Evolutionary conservation across 2,888 invertebrate genomes (phyloP).

Genomic region (Helicoverpa assulta): DNA sequence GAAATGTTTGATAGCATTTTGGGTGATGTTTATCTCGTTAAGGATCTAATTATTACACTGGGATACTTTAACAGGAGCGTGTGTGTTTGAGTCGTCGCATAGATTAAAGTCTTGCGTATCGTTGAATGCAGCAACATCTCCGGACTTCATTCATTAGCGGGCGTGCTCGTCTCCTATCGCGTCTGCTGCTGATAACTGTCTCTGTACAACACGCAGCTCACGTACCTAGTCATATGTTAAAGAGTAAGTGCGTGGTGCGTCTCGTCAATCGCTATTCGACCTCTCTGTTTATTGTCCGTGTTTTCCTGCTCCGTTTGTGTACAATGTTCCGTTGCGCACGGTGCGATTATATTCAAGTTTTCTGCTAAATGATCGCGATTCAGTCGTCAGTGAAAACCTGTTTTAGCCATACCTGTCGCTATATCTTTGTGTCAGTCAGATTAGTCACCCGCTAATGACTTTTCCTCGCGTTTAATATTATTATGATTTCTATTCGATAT

Average conservation of each 20-base stretch:
- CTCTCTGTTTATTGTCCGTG: slow-evolving; percentile 68
- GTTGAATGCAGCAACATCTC: slow-evolving; percentile 52
- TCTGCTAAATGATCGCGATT: slow-evolving; percentile 60
- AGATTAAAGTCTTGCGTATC: slow-evolving; percentile 42
- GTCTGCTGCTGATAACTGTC: slow-evolving; percentile 74
- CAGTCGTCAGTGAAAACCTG: slow-evolving; percentile 60
- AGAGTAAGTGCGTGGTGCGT: slow-evolving; percentile 66
- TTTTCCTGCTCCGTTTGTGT: slow-evolving; percentile 68
- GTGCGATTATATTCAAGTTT: slow-evolving; percentile 62
- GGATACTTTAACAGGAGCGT: slow-evolving; percentile 18
- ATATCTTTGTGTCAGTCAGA: slow-evolving; percentile 37
- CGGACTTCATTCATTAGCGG: slow-evolving; percentile 74
- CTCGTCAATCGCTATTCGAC: slow-evolving; percentile 64
- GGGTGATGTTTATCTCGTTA: slow-evolving; percentile 22
- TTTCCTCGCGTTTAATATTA: slow-evolving; percentile 42
- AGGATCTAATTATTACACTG: slow-evolving; percentile 18
- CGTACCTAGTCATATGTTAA: slow-evolving; percentile 55
- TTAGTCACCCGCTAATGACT: slow-evolving; percentile 59
- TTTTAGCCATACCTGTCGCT: slow-evolving; percentile 48
- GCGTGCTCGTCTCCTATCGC: slow-evolving; percentile 71
- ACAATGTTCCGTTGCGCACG: slow-evolving; percentile 62
- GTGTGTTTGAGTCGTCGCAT: slow-evolving; percentile 27
- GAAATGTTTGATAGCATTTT: slow-evolving; percentile 28
- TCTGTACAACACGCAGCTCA: slow-evolving; percentile 59
- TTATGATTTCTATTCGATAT: slow-evolving; percentile 49